Conservation (phyloP, 2,797 vertebrate species). For the Cryptoprocta ferox region DNA sequence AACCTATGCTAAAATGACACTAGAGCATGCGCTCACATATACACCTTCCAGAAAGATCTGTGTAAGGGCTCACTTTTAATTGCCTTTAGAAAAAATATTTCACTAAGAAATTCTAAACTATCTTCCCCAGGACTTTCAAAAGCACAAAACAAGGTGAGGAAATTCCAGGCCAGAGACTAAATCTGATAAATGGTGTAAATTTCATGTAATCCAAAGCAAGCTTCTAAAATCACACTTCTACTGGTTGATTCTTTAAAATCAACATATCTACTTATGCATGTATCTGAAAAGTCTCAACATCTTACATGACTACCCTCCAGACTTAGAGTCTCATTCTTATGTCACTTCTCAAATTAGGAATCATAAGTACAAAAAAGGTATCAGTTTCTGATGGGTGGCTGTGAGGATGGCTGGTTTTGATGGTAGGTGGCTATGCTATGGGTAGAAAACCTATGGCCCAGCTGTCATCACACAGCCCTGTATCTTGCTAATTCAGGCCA, state of each 20-base stretch:
- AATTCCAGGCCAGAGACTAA: neutral
- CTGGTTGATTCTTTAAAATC: neutral
- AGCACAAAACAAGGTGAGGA: neutral
- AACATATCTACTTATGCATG: neutral
- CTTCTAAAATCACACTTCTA: neutral
- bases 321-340: neutral
- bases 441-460: neutral
- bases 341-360: constrained; percentile 5
- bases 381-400: neutral
- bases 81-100: neutral
- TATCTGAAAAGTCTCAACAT: constrained; percentile 3
- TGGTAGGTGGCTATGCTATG: neutral
- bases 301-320: neutral
- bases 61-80: neutral
- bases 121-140: neutral
- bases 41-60: neutral
- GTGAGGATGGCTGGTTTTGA: neutral
- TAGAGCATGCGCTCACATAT: neutral
- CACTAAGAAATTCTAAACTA: neutral
- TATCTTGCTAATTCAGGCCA: neutral
- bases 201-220: constrained; percentile 11
- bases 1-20: neutral
- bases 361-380: neutral
- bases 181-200: constrained; percentile 10
- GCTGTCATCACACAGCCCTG: neutral